Base-by-base conservation (phyloP, 2,888 invertebrate species). In the Drosophila formosana region DNA sequence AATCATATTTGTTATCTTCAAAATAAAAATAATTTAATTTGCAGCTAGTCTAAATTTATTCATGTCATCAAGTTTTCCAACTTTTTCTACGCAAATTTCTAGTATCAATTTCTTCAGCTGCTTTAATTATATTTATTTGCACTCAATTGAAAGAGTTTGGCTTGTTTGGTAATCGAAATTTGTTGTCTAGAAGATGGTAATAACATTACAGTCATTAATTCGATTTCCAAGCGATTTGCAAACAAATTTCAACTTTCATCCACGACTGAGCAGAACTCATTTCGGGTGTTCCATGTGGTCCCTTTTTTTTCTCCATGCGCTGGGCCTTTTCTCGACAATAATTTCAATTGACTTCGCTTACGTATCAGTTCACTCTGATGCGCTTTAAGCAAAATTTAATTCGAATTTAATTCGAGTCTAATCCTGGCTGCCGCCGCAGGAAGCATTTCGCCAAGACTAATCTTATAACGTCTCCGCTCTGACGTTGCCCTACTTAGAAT, bases 351-450 rank as follows among this genome's bases (percentile, higher is more conserved):
- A 68, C 66, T 66, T 52, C 25, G 37, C 71, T 71, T 71, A 66
- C 71, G 82, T 73, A 78, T 79, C 83, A 82, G 88, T 88, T 88
- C 86, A 76, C 88, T 80, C 82, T 86, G 83, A 69, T 76, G 82
- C 86, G 82, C 82, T 85, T 79, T 53, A 66, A 82, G 73, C 66
- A 73, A 76, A 75, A 88, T 82, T 86, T 88, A 82, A 82, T 82
- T 82, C 72, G 73, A 88, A 82, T 82, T 88, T 82, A 82, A 82
- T 82, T 79, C 87, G 39, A 56, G 6, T 74, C 65, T 75, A 75
- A 75, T 81, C 81, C 75, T 26, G 67, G 39, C 41, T 23, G 39
- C 5, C 39, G 47, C 32, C 26, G 47, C 37, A 37, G 67, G 65
- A 58, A 57, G 57, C 81, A 66, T 64, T 77, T 68, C 58, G 18